Evolutionary conservation across 2,797 vertebrate genomes (phyloP).

Genomic region (Dendrocincla tyrannina): DNA sequence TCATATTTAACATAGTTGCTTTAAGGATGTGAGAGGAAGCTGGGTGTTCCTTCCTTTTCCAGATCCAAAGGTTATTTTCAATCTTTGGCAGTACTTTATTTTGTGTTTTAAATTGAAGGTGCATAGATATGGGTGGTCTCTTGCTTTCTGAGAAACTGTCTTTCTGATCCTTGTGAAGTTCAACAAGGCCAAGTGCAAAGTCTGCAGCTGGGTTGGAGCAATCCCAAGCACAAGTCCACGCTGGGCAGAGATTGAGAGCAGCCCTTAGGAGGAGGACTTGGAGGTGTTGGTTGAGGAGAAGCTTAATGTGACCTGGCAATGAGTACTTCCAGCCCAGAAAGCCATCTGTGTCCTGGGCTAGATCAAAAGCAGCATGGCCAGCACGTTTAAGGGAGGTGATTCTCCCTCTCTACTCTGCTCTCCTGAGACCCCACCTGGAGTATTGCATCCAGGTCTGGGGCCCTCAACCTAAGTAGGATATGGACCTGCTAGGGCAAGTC

Average conservation of each 20-base stretch:
- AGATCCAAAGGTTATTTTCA: neutral
- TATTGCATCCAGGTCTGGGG: neutral
- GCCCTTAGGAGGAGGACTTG: neutral
- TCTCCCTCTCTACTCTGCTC: neutral
- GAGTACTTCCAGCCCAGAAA: neutral
- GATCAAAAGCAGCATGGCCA: rapidly evolving
- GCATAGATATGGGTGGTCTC: neutral
- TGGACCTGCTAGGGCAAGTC: neutral
- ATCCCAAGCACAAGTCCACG: neutral
- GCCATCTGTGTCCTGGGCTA: neutral
- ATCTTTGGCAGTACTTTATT: neutral
- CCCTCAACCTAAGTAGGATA: neutral
- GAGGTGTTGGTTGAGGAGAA: neutral
- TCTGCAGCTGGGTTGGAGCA: neutral
- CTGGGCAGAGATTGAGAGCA: neutral
- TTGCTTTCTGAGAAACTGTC: neutral
- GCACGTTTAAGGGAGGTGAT: rapidly evolving
- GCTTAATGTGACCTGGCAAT: neutral
- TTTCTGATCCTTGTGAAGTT: neutral
- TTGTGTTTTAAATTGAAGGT: neutral
- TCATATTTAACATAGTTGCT: neutral
- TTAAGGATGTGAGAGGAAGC: neutral
- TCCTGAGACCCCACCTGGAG: neutral
- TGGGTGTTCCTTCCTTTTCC: neutral
- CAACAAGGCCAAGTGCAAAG: neutral